Percentiles rank a stretch among this genome's conserved stretches.
Conservation (phyloP, 2,113 vertebrate genomes). For the Ciconia boyciana region DNA sequence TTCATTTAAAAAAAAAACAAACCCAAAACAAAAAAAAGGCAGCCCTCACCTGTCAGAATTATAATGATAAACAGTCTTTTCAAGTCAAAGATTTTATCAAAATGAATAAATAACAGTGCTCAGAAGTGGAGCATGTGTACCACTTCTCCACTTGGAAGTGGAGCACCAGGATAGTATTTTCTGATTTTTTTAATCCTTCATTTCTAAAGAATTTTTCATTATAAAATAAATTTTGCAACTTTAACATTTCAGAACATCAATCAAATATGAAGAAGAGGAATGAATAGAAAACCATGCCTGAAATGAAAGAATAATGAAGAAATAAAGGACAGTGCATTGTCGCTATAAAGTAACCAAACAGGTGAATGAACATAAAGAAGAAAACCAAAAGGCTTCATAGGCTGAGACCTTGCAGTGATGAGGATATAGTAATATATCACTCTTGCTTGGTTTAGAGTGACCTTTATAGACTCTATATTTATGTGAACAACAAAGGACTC, state of each 20-base stretch:
- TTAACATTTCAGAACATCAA: background rate
- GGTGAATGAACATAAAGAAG: background rate
- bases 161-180: background rate
- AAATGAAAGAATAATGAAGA: background rate
- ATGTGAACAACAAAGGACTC: background rate
- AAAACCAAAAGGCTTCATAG: background rate
- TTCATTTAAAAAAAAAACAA: background rate
- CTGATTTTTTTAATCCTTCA: background rate
- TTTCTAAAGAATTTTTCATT: background rate
- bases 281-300: background rate
- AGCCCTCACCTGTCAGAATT: background rate
- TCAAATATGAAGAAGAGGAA: background rate
- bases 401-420: background rate
- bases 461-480: background rate
- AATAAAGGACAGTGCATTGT: background rate
- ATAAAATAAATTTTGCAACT: background rate
- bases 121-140: background rate
- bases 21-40: background rate
- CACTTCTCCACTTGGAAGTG: too few species aligned
- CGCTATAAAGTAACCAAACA: background rate
- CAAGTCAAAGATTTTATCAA: background rate
- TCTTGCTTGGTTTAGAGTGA: background rate
- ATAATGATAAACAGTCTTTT: background rate
- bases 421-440: background rate
- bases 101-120: background rate